Base-by-base conservation (phyloP, 1,140 invertebrate species). In the Papilio dardanus region DNA sequence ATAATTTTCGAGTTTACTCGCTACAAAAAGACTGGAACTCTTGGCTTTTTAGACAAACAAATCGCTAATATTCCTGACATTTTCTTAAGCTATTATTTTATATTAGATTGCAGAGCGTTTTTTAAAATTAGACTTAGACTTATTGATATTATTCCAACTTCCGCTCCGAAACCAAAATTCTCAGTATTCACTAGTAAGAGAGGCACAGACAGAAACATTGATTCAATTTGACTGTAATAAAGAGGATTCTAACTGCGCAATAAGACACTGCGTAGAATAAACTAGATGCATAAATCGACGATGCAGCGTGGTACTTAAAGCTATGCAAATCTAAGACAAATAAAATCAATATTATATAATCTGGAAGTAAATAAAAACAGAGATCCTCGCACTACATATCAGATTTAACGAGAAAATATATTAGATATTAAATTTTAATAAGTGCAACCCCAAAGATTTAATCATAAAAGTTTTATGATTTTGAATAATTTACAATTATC, bases 171-270 rank as follows among this genome's bases (percentile, higher is more conserved):
- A 24, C 10, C 12, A 4, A 14, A 16, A 3, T 28, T 28, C 19
- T 30, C 24, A 14, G 10, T 24, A 54, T 54, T 6, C n/a, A 50
- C n/a, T 0, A 50, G 7, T 5, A 50, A 50, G 3, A 50, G 16
- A 24, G 3, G 16, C 54, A 62, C 54, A 62, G 54, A 62, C 54
- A 14, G 54, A 62, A 30, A 28, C 5, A 28, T 30, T 28, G 12
- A 62, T 62, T 62, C 54, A 28, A 62, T 62, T 62, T 12, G 28
- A 24, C 12, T 28, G 28, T 24, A 62, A 28, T 62, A 14, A 62
- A 62, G 54, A 30, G 10, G 3, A 62, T 62, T 58, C 54, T 28
- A 69, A 69, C 67, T 69, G 33, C 67, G 67, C 67, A 69, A 35
- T 69, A 21, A 1, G 8, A 28, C 42, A 69, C 67, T 69, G 33